phyloP scores from a whole-genome alignment of 2,113 vertebrate genomes.

The cattle (Bos taurus) region ARS-UCD2.0 NC_037347.1:14303501-14304000 shows the following conservation, averaged over 20 bases:
- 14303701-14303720: neutral
- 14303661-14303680: conserved; percentile 44
- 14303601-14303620: neutral
- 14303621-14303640: conserved; percentile 5
- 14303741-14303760: conserved; percentile 51
- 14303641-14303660: conserved; percentile 53
- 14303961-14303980: conserved; percentile 28
- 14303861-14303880: conserved; percentile 10
- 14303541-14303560: neutral
- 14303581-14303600: neutral
- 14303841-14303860: conserved; percentile 59
- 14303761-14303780: conserved; percentile 51
- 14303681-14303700: conserved; percentile 11
- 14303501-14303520: neutral
- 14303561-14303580: neutral
- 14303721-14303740: neutral
- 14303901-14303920: neutral
- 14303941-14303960: conserved; percentile 10
- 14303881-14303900: conserved; percentile 15
- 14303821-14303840: conserved; percentile 32
- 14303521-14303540: conserved; percentile 13
- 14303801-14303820: conserved; percentile 56
- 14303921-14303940: neutral
- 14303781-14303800: conserved; percentile 56
- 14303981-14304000: conserved; percentile 22